Conservation (phyloP, 30 jellyfish, hydroid and myxozoan genomes). For the Phacellophora camtschatica region DNA sequence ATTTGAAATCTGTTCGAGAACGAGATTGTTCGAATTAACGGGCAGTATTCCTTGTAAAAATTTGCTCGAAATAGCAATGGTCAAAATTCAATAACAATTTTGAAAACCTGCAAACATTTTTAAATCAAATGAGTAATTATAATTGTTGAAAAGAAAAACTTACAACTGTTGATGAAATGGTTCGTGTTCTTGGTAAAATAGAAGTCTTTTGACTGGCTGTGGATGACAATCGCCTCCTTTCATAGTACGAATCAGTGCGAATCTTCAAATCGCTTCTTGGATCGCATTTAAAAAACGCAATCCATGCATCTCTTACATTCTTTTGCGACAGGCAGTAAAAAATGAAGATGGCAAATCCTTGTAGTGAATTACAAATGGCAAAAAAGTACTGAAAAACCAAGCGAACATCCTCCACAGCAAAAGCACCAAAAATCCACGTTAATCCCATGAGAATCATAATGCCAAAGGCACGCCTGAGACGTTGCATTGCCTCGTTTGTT, state of each 20-base stretch:
- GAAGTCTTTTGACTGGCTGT: conserved; percentile 71
- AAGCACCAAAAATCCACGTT: conserved; percentile 93
- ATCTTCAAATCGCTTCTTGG: conserved; percentile 74
- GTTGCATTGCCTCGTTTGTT: conserved; percentile 52
- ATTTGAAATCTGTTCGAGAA: too few relatives aligned
- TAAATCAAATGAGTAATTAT: too few relatives aligned
- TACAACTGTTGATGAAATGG: conserved; percentile 88
- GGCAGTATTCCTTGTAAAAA: too few relatives aligned
- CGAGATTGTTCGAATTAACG: too few relatives aligned
- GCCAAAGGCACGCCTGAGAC: conserved; percentile 95
- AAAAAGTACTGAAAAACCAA: conserved; percentile 82
- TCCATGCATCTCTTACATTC: conserved; percentile 90
- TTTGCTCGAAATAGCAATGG: too few relatives aligned
- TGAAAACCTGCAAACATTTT: too few relatives aligned
- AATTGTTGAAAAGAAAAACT: too few relatives aligned
- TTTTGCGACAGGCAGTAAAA: conserved; percentile 86
- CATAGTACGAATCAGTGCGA: conserved; percentile 89
- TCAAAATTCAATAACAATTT: too few relatives aligned
- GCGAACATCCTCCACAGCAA: conserved; percentile 82
- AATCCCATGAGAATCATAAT: conserved; percentile 95
- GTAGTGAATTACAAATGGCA: conserved; percentile 85
- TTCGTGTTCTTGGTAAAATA: conserved; percentile 75
- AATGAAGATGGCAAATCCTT: conserved; percentile 90
- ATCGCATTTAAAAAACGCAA: conserved; percentile 82
- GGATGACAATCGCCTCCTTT: conserved; percentile 85